Evolutionary conservation across 2,888 invertebrate species (phyloP).

Genomic region (Caenorhabditis japonica): DNA sequence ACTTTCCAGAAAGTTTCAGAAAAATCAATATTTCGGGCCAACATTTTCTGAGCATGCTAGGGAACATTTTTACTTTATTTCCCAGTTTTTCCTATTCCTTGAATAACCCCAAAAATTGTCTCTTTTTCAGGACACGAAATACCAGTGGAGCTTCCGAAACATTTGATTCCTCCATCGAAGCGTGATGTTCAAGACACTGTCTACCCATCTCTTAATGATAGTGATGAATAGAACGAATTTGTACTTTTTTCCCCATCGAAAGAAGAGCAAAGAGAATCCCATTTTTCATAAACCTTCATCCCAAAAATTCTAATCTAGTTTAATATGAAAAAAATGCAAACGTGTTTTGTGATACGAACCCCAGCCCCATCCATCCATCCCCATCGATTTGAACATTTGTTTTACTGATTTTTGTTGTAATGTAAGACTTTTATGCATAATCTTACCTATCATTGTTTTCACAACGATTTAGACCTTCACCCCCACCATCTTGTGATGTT

Average conservation of each 20-base stretch:
- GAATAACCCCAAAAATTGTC: not conserved
- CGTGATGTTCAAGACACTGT: slow-evolving; percentile 62
- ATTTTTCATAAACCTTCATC: not conserved
- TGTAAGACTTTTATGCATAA: slow-evolving; percentile 33
- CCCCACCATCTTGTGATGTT: slow-evolving; percentile 31
- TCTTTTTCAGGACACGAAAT: slow-evolving; percentile 71
- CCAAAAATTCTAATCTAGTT: slow-evolving; percentile 24
- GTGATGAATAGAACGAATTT: slow-evolving; percentile 32
- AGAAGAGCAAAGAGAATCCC: slow-evolving; percentile 6
- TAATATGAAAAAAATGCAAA: slow-evolving; percentile 16
- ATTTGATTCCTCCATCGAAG: slow-evolving; percentile 75
- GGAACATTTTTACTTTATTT: too few species aligned
- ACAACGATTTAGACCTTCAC: not conserved
- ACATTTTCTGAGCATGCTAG: too few species aligned
- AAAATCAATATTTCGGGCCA: too few species aligned
- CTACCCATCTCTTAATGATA: slow-evolving; percentile 63
- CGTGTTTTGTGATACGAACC: slow-evolving; percentile 41
- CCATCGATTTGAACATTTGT: not conserved
- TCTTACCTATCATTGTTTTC: slow-evolving; percentile 6
- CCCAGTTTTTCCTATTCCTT: too few species aligned
- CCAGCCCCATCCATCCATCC: too few species aligned
- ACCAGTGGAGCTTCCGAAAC: slow-evolving; percentile 72
- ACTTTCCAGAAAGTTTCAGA: too few species aligned
- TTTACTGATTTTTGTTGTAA: slow-evolving; percentile 17
- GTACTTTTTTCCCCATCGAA: not conserved